These are phyloP conservation scores for Tichodroma muraria DNA, from an alignment of 2,113 vertebrate species.

Conservation along the genomic window DNA sequence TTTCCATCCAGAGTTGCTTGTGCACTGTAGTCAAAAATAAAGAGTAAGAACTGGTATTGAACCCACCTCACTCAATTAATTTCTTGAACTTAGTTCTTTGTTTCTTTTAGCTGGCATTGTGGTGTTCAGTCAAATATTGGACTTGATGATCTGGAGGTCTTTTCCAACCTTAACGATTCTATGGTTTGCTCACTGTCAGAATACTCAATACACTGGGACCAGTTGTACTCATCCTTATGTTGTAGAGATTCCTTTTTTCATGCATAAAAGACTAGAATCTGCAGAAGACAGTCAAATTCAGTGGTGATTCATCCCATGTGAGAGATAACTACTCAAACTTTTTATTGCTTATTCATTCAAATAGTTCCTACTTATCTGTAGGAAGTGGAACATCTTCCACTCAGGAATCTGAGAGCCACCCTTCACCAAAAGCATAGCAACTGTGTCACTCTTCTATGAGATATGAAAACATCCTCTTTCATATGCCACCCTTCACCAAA, in stretches of 20 bases:
- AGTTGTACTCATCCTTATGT: neutral
- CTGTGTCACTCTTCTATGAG: too few relatives aligned
- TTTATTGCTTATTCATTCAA: neutral
- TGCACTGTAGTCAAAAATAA: neutral
- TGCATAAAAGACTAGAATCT: neutral
- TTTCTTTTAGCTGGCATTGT: neutral
- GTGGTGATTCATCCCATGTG: neutral
- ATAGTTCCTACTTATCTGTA: neutral
- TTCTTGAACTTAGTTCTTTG: neutral
- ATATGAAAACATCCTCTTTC: too few relatives aligned
- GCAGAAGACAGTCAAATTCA: neutral
- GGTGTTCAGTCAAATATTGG: neutral
- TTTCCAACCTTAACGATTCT: neutral
- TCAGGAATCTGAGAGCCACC: neutral
- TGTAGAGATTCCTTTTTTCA: neutral
- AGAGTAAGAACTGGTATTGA: neutral
- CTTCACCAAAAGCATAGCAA: too few relatives aligned
- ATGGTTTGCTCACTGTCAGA: neutral
- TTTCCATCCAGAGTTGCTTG: neutral
- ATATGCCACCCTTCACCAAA: too few relatives aligned
- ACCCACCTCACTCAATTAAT: accelerated
- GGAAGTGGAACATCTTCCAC: neutral
- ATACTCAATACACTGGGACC: neutral
- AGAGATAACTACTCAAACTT: neutral
- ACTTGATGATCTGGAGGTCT: neutral